Evolutionary conservation across 2,888 invertebrate genomes (phyloP).

Genomic region (Cerceris ruficornis): DNA sequence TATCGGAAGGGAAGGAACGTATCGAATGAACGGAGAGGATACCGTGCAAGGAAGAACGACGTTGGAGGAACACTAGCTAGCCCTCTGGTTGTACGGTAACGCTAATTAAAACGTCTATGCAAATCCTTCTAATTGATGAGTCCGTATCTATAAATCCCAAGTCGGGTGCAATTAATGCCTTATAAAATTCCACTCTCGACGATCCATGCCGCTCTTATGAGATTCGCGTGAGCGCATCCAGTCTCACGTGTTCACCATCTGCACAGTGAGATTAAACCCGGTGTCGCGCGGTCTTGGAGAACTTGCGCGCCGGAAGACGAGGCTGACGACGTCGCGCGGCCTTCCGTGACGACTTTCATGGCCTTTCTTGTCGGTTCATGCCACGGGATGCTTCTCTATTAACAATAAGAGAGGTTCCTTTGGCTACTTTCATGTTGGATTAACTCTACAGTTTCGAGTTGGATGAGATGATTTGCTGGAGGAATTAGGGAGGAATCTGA

Average conservation of each 20-base stretch:
- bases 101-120: slow-evolving; percentile 70
- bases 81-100: slow-evolving; percentile 26
- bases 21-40: slow-evolving; percentile 3
- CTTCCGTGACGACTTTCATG: no score
- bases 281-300: slow-evolving; percentile 11
- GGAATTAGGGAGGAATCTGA: no score
- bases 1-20: slow-evolving; percentile 4
- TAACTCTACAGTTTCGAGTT: no score
- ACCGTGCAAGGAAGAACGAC: background rate
- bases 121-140: slow-evolving; percentile 65
- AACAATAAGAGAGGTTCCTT: no score
- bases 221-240: slow-evolving; percentile 32
- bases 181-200: slow-evolving; percentile 57
- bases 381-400: no score
- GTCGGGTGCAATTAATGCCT: slow-evolving; percentile 58
- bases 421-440: no score
- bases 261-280: slow-evolving; percentile 27
- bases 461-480: no score
- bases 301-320: background rate
- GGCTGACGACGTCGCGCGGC: no score
- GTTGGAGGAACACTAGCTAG: background rate
- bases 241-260: slow-evolving; percentile 15
- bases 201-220: slow-evolving; percentile 12
- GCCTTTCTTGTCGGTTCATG: no score
- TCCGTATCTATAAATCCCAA: slow-evolving; percentile 61